phyloP scores from a whole-genome alignment of 2,888 invertebrate genomes.

The Synanthedon formicaeformis region DNA sequence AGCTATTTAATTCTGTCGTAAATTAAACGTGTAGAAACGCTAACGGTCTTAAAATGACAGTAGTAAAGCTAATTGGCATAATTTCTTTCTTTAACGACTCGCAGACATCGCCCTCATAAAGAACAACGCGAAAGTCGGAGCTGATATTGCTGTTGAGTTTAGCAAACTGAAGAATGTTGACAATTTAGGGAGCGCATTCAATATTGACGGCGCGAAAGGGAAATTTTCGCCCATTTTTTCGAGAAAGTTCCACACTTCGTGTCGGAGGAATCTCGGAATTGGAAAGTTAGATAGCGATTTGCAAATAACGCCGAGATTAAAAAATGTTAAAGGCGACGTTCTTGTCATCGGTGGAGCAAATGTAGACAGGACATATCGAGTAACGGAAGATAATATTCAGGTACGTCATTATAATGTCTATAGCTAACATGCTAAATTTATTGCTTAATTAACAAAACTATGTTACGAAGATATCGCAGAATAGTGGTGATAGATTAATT shows the following conservation, averaged over 20 bases:
- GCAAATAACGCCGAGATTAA: constrained; percentile 3
- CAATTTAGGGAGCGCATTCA: constrained; percentile 27
- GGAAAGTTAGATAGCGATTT: constrained; percentile 15
- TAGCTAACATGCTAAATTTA: not conserved
- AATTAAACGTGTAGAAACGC: constrained; percentile 38
- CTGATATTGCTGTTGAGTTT: constrained; percentile 80
- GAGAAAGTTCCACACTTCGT: constrained; percentile 41
- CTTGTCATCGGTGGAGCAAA: constrained; percentile 85
- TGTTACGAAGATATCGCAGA: not conserved
- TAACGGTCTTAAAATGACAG: constrained; percentile 35
- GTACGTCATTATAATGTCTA: constrained; percentile 62
- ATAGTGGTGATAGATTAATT: too few species aligned
- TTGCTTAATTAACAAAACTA: not conserved
- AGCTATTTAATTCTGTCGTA: constrained; percentile 28
- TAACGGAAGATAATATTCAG: constrained; percentile 73
- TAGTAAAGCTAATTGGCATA: constrained; percentile 39
- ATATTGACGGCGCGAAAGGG: constrained; percentile 28
- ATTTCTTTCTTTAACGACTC: constrained; percentile 47
- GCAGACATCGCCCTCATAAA: constrained; percentile 90
- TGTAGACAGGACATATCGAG: constrained; percentile 77
- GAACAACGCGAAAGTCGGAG: constrained; percentile 90
- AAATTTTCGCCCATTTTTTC: constrained; percentile 13
- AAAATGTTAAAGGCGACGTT: constrained; percentile 37
- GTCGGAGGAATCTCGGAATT: constrained; percentile 9
- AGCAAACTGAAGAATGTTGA: constrained; percentile 45